Base-by-base conservation (phyloP, 2,113 vertebrate genomes). In the Sinocyclocheilus rhinocerous region DNA sequence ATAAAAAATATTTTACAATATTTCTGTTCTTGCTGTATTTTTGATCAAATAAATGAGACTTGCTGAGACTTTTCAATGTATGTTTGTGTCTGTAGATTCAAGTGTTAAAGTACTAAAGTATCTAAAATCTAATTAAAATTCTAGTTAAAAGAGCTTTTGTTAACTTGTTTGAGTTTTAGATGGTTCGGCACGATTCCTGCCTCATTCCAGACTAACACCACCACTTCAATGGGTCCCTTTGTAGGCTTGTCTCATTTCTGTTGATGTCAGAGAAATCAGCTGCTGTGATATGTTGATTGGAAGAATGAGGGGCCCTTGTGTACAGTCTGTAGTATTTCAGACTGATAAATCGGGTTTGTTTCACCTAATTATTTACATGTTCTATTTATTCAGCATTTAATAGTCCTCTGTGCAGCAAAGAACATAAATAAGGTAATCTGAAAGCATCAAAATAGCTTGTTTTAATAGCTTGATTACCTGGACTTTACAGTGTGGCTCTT, bases 211-310 rank as follows among this genome's bases (percentile, higher is more conserved):
- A 89, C 84, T 77, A 86, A 86, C 77, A 87, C 86, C 85, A 87
- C 84, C 89, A 89, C 88, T 91, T 95, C 90, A 95, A 94, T 92
- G 89, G 90, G 59, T 89, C 76, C 91, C 88, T 92, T 95, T 94
- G 94, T 95, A 87, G 88, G 87, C 36, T 87, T 87, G 88, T 72
- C 80, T 91, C 85, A 79, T 79, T 76, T 73, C 6, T 84, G 88
- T 59, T 91, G 18, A 92, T 81, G 57, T 90, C 88, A 83, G 84
- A 87, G 83, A 29, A 72, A 89, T 94, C 93, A 94, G 93, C 93
- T 94, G 92, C 90, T 84, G 55, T 69, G 18, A 39, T 77, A 69
- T 61, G 63, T 39, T 50, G 75, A 83, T 59, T 84, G 86, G 70
- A 79, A 83, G 57, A 24, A 48, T 50, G 10, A 57, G 16, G 48